Base-by-base conservation (phyloP, 2,797 vertebrate genomes). In the Hyperoplus lanceolatus region DNA sequence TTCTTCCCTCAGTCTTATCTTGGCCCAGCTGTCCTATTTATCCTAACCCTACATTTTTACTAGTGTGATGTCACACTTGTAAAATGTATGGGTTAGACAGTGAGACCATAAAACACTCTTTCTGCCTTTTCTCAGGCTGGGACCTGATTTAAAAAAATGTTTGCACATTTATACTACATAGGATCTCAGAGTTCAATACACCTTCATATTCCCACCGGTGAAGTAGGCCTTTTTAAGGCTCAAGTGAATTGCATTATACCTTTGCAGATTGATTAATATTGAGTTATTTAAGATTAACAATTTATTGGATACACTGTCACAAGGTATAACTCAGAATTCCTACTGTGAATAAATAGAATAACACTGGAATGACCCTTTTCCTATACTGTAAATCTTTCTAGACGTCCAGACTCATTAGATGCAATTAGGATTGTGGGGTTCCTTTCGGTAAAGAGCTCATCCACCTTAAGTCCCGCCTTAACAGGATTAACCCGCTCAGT, bases 381-480 rank as follows among this genome's bases (percentile, higher is more conserved):
- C 58, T 29, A 66, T 11, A 38, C 7, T 61, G 5, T 60, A 48
- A 62, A 80, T 66, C n/a, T 73, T 75, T 82, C 76, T 10, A 56
- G 60, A 62, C 9, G 7, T 66, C 13, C 56, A 75, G 42, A 63
- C 60, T 56, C 60, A 78, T 50, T 43, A 69, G 58, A 90, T 70
- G 76, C 78, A 77, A 91, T 67, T 49, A 75, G 73, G 54, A 82
- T 73, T 18, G 16, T 7, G 58, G 53, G 81, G 88, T 89, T 90
- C 81, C 88, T 74, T 93, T 82, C 76, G 75, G 88, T 89, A 83
- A 90, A 85, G 83, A 77, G 92, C 94, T 96, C 88, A 95, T 92
- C 91, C 89, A 90, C 89, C 77, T 89, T 91, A 96, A 96, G 90
- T 95, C 95, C 95, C 59, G 80, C 76, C 90, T 94, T 95, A 95